Evolutionary conservation across 1,140 invertebrate genomes (phyloP).

Genomic region (Agraylea sexmaculata): DNA sequence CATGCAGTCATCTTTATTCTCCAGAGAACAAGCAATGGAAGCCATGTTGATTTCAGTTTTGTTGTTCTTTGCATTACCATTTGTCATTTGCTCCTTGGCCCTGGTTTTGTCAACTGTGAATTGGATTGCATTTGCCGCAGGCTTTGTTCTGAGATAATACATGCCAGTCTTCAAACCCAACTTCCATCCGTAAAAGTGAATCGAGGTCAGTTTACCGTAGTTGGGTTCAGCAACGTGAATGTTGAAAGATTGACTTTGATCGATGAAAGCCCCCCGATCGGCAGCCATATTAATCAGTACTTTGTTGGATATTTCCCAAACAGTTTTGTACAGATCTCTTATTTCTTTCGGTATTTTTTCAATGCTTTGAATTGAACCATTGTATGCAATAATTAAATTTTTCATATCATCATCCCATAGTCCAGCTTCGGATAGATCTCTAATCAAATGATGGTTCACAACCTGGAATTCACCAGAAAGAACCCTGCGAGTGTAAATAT

Average conservation of each 20-base stretch:
- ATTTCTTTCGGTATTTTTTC: constrained; percentile 78
- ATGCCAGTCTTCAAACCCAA: constrained; percentile 96
- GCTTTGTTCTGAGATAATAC: constrained; percentile 96
- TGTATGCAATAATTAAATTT: constrained; percentile 80
- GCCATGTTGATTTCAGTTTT: constrained; percentile 54
- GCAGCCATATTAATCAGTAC: constrained; percentile 94
- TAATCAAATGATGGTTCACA: constrained; percentile 92
- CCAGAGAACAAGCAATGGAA: constrained; percentile 72
- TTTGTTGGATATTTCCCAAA: constrained; percentile 98
- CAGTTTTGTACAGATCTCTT: constrained; percentile 91
- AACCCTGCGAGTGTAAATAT: constrained; percentile 90
- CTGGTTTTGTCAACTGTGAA: constrained; percentile 94
- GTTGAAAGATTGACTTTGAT: constrained; percentile 97
- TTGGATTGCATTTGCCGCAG: constrained; percentile 91
- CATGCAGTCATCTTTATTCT: constrained; percentile 86
- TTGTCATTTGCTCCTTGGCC: constrained; percentile 34
- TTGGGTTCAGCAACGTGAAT: constrained; percentile 92
- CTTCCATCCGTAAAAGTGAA: constrained; percentile 98
- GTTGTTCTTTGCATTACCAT: constrained; percentile 14
- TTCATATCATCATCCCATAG: constrained; percentile 97
- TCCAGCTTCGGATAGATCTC: constrained; percentile 81
- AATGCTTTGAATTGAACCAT: constrained; percentile 92
- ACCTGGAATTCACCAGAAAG: constrained; percentile 84
- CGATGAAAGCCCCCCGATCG: constrained; percentile 94
- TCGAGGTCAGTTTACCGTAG: constrained; percentile 88